Conservation (phyloP, 2,888 invertebrate genomes). For the Merodon equestris region DNA sequence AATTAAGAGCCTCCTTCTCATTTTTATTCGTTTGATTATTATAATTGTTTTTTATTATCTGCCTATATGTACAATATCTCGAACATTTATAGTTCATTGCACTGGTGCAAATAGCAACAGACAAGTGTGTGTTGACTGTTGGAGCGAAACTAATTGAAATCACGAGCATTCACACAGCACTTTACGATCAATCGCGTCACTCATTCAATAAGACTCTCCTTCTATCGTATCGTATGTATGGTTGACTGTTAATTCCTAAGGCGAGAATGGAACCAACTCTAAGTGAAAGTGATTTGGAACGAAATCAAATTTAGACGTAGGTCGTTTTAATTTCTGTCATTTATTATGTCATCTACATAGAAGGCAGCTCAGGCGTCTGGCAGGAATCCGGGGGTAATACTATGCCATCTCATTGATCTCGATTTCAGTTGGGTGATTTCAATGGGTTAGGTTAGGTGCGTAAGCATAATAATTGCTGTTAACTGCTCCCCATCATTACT, state of each 20-base stretch:
- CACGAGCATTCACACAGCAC: conserved; percentile 64
- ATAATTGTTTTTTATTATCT: too few species aligned
- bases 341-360: conserved; percentile 59
- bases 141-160: conserved; percentile 56
- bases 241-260: too few species aligned
- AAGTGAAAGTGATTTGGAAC: not conserved
- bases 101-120: not conserved
- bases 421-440: conserved; percentile 56
- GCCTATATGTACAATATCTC: conserved; percentile 3
- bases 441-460: conserved; percentile 30
- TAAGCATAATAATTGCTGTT: conserved; percentile 48
- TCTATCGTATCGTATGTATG: too few species aligned
- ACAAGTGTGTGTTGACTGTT: conserved; percentile 1
- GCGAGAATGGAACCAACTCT: conserved; percentile 35
- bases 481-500: conserved; percentile 31
- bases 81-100: conserved; percentile 11
- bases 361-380: too few species aligned
- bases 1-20: conserved; percentile 35
- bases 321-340: conserved; percentile 52
- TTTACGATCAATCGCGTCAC: conserved; percentile 52
- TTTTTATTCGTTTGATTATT: too few species aligned
- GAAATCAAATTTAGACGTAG: conserved; percentile 35
- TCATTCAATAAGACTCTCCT: conserved; percentile 9
- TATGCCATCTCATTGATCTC: conserved; percentile 45
- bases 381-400: too few species aligned